Base-by-base conservation (phyloP, 2,888 invertebrate species). In the Kryphioiulus occultus region DNA sequence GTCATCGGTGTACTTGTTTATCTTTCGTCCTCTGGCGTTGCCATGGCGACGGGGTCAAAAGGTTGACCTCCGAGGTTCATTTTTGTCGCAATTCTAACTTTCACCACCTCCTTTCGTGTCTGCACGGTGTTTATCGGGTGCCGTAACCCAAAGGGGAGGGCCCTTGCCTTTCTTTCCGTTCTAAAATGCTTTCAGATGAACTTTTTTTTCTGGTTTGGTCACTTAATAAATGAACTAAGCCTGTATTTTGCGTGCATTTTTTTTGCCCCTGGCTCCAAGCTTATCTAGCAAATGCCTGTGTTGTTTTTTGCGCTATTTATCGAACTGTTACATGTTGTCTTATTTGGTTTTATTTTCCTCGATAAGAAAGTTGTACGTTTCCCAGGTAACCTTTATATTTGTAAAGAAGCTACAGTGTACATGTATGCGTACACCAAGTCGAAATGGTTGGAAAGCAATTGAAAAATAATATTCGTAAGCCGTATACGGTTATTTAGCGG, bases 161-260 rank as follows among this genome's bases (percentile, higher is more conserved):
- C 12, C 30, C 22, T 2, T 30, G 26, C 15, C 30, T 78, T 78
- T 78, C n/a, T 78, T 78, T 26, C 0, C 9, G 22, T 30, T 22
- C 78, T 30, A 78, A 78, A 78, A 78, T 78, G 78, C 78, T 78
- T 78, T 78, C 78, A 78, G 78, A 26, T 30, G 78, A 26, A 26
- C 26, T 78, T 78, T 78, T 78, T 78, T 78, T 9, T 30, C 10
- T 44, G 78, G 26, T 53, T 78, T 78, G 78, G 78, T 78, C 78
- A 78, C 78, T 78, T 78, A 78, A 78, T 78, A 78, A 78, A 78
- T 26, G 78, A 78, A 78, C 30, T 78, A 78, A 78, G 78, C 78
- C 78, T 78, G 15, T 68, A 68, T 68, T 68, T 68, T 68, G 30
- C 78, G 78, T 15, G 78, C 30, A 68, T 68, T 78, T 78, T 78